These are phyloP conservation scores for Lagodon rhomboides DNA, from an alignment of 2,797 vertebrate genomes.

Conservation along the genomic window DNA sequence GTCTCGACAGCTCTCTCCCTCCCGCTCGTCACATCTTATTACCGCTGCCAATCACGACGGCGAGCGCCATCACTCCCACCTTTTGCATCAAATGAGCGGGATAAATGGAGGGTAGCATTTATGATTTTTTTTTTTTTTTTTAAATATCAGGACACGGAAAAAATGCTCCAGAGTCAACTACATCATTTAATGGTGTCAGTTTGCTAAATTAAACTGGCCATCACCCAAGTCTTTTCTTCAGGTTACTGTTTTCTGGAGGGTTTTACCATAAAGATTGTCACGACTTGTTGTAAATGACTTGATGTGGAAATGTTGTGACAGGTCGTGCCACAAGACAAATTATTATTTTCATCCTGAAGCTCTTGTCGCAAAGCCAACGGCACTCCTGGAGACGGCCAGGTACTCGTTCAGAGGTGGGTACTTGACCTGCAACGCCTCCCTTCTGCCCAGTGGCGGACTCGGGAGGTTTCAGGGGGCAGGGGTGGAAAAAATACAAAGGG, in stretches of 20 bases:
- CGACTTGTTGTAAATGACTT: not conserved
- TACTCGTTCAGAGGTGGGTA: not conserved
- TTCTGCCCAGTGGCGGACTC: not conserved
- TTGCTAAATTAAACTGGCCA: constrained; percentile 35
- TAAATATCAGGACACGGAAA: constrained; percentile 17
- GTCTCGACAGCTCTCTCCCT: constrained; percentile 34
- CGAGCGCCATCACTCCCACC: constrained; percentile 9
- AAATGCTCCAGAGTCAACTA: constrained; percentile 30
- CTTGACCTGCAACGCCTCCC: not conserved
- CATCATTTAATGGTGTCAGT: constrained; percentile 26
- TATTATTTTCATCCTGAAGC: not conserved
- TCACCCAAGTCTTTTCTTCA: constrained; percentile 10
- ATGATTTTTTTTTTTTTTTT: constrained; percentile 16
- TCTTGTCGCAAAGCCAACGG: not conserved
- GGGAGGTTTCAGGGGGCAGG: too few species aligned
- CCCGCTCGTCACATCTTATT: constrained; percentile 56
- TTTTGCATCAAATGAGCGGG: constrained; percentile 34
- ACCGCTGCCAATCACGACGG: constrained; percentile 35
- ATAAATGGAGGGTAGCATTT: constrained; percentile 16
- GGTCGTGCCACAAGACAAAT: not conserved
- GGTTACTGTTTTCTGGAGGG: constrained; percentile 19
- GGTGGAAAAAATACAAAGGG: too few species aligned
- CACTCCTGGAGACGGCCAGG: not conserved
- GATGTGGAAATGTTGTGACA: constrained; percentile 28
- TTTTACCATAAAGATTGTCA: constrained; percentile 18